These are phyloP conservation scores for Alexandromys fortis DNA, from an alignment of 2,113 vertebrate genomes.

Conservation along the genomic window DNA sequence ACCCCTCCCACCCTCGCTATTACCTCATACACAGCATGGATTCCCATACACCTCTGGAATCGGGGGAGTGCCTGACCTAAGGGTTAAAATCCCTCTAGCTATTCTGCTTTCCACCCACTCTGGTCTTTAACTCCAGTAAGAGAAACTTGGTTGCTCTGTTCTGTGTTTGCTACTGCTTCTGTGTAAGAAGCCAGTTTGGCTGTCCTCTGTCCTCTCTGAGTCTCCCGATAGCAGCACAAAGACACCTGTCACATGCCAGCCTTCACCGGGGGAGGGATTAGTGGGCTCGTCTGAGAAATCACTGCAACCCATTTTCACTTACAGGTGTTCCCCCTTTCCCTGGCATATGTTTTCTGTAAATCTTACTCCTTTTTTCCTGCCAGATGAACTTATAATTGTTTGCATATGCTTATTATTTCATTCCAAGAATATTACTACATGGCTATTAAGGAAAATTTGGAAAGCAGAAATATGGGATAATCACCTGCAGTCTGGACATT, in stretches of 20 bases:
- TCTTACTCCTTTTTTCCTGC: slow-evolving; percentile 47
- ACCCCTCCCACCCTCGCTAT: neutral
- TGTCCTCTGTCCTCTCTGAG: neutral
- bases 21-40: neutral
- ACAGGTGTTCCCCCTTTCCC: slow-evolving; percentile 64
- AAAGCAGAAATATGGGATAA: slow-evolving; percentile 49
- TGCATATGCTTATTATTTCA: slow-evolving; percentile 73
- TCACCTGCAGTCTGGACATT: neutral
- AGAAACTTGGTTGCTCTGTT: neutral
- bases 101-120: neutral
- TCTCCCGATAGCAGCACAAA: slow-evolving; percentile 22
- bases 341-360: slow-evolving; percentile 69
- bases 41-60: neutral
- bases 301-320: slow-evolving; percentile 51
- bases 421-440: slow-evolving; percentile 58
- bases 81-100: neutral
- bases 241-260: neutral
- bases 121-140: neutral
- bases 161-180: neutral
- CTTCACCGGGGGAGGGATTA: slow-evolving; percentile 29
- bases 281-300: slow-evolving; percentile 34
- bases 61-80: neutral
- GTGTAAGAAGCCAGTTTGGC: neutral
- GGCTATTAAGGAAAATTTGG: slow-evolving; percentile 58
- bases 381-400: slow-evolving; percentile 75